Base-by-base conservation (phyloP, 2,797 vertebrate species). In the Pelobates cultripes region DNA sequence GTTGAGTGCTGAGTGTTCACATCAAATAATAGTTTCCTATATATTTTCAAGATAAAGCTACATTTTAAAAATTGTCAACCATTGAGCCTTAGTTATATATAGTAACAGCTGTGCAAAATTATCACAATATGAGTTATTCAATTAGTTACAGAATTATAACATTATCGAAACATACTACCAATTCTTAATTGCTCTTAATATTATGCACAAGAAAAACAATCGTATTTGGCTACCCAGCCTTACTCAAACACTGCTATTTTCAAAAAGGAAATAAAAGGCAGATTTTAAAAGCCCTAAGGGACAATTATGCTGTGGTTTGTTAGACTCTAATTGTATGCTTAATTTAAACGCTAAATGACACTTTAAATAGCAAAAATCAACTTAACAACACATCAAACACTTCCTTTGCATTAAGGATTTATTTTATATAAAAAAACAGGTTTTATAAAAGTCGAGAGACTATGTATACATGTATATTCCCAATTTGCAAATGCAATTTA, bases 271-370 rank as follows among this genome's bases (percentile, higher is more conserved):
- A 79, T 79, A 84, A 75, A 70, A 70, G 60, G 57, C 68, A 75
- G 67, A 75, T 75, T 83, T 83, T 66, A 75, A 55, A 79, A 53
- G 51, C 81, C 76, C 70, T 75, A 51, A 79, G 82, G 77, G 72
- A 79, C 72, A 79, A 84, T 84, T 79, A 66, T 75, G 73, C 53
- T 67, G 77, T 79, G 73, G 82, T 75, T 84, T 84, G 82, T 84
- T 84, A 79, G 73, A 75, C 77, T 79, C 73, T 79, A 84, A 84
- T 84, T 84, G 82, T 75, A 73, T 84, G 72, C 41, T 84, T 84
- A 79, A 84, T 79, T 83, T 68, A 79, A 83, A 79, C 81, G 66
- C 57, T 75, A 69, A 79, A 75, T 79, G 76, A 73, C 57, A 79
- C n/a, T 66, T 79, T 55, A 17, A 78, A 45, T 28, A 75, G 45